A percentile compares a stretch with the other conserved stretches of the same genome.
phyloP scores from a whole-genome alignment of 2,888 invertebrate genomes.

The Rotaria magnacalcarata region DNA sequence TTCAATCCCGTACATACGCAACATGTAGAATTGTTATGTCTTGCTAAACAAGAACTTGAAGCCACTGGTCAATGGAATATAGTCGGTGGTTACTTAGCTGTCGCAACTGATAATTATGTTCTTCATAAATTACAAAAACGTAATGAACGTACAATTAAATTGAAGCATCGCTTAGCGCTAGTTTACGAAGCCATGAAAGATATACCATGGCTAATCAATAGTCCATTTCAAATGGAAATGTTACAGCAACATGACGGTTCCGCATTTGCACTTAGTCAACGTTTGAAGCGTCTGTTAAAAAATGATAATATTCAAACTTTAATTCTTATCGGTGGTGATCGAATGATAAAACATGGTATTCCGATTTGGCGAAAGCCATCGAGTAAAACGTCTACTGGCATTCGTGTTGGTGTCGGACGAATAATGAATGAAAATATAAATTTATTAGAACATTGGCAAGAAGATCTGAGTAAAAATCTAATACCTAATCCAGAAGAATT shows the following conservation, averaged over 20 bases:
- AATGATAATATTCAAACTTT: neutral
- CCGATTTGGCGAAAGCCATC: neutral
- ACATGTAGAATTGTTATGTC: neutral
- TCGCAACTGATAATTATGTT: neutral
- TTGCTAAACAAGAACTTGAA: neutral
- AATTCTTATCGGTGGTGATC: neutral
- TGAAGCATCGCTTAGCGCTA: neutral
- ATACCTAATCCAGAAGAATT: neutral
- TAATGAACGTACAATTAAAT: neutral
- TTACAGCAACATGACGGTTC: conserved; percentile 1
- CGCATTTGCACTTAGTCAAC: neutral
- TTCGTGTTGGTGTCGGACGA: neutral
- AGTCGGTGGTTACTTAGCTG: neutral
- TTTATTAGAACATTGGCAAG: neutral
- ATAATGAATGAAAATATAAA: neutral
- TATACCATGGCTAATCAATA: neutral
- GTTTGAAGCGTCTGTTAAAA: neutral
- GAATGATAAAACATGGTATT: neutral
- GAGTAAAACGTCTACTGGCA: neutral
- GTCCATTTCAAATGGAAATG: neutral
- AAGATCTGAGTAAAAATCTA: neutral
- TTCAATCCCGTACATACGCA: conserved; percentile 26
- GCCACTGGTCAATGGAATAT: neutral
- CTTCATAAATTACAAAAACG: neutral
- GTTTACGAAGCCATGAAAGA: neutral